Evolutionary conservation across 2,888 invertebrate genomes (phyloP), one percentile per base, ranked within the genome.

Genomic region (Heliconius ethilla): DNA sequence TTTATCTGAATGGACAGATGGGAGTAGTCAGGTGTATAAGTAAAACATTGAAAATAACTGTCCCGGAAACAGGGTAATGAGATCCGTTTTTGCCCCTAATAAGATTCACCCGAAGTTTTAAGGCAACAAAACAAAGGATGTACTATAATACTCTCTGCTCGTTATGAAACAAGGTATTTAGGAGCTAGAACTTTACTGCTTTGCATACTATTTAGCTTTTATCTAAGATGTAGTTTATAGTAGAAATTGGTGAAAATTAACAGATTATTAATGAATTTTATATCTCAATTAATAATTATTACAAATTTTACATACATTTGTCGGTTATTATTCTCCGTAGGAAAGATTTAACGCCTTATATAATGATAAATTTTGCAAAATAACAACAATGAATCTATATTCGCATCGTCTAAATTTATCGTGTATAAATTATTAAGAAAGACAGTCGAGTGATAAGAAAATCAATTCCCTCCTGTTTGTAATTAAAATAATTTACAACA

Each of bases 41-140:
- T 84, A 79, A 77, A 78, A 80, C 78, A 80, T 81, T 80, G 77
- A 81, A 80, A 79, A 75, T 67, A 78, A 81, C 66, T 76, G 75
- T 78, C 76, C 78, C 80, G 82, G 78, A 82, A 81, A 78, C 80
- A 72, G 63, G 77, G 91, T 90, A 92, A 92, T 88, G 85, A 84
- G 90, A 93, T 90, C 88, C 86, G 84, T 84, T 86, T 89, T 90
- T 90, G 88, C 90, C 85, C 88, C 82, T 92, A 92, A 92, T 91
- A 88, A 92, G 93, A 92, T 92, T 90, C 87, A 85, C 86, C 84
- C 85, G 85, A 84, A 84, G 85, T 84, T 84, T 87, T 90, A 89
- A 86, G 84, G 82, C 84, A 82, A 87, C 87, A 55, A 70, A 70
- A 88, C 55, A 59, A 70, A 75, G 33, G 66, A 65, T 77, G 55